Base-by-base conservation (phyloP, 2,113 vertebrate species). In the Dasypus novemcinctus region DNA sequence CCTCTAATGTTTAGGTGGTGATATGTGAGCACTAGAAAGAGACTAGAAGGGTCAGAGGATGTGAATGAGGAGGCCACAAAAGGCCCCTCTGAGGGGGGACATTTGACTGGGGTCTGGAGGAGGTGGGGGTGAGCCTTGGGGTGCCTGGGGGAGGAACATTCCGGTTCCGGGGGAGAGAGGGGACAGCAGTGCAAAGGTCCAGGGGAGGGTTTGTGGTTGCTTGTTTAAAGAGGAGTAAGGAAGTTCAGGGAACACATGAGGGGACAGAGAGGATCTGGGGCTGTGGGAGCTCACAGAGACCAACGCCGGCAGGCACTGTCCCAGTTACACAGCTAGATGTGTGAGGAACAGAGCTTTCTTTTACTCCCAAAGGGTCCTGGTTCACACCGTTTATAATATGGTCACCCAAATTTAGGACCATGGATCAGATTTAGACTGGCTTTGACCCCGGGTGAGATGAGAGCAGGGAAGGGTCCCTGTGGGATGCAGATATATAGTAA, bases 301-400 rank as follows among this genome's bases (percentile, higher is more conserved):
- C 29, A 17, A 49, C 1, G 27, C 31, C 1, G 0, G 0, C 2
- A 11, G 5, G 41, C 59, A 10, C 25, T 9, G 23, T 23, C 63
- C 49, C 5, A 0, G 1, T 69, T 36, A 21, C n/a, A 38, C 21
- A 6, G 54, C 17, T 21, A 20, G 54, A 21, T 0, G 0, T 1
- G 17, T 29, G 21, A 61, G 21, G 25, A 43, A 38, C 12, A 57
- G 17, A 57, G 54, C 9, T 69, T 10, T 9, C 29, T 79, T 68
- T 36, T 13, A n/a, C 33, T 27, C 57, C 64, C 36, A 15, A 29
- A 61, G 52, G n/a, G 46, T 52, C n/a, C n/a, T n/a, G n/a, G n/a
- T n/a, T 61, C 57, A 43, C 15, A 11, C 46, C 49, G 17, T 59
- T 21, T 33, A 8, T 8, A 36, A 36, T 33, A 41, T 12, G 78